These are phyloP conservation scores for Unio delphinus DNA, from an alignment of 2,888 invertebrate species.

Conservation along the genomic window DNA sequence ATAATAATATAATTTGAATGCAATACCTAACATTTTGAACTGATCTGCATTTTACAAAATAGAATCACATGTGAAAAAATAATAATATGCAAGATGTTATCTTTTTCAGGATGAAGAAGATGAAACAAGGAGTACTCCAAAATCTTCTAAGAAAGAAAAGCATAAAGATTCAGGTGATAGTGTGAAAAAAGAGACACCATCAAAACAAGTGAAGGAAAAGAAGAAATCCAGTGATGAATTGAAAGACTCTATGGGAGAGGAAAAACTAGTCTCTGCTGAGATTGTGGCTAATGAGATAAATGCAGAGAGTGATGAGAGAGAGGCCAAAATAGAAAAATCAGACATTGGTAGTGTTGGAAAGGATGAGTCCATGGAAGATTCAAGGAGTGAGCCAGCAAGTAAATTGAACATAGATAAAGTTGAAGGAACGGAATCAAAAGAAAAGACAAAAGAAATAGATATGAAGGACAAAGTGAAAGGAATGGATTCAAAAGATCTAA, in stretches of 20 bases:
- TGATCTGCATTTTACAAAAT: no score
- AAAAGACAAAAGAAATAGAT: conserved; percentile 5
- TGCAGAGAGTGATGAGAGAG: conserved; percentile 18
- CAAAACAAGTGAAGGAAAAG: conserved; percentile 42
- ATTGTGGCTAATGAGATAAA: conserved; percentile 4
- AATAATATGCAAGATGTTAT: no score
- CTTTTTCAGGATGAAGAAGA: neutral
- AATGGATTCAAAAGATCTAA: neutral
- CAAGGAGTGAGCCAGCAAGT: neutral
- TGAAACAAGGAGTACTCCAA: conserved; percentile 6
- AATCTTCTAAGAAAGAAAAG: conserved; percentile 9
- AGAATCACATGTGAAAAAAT: no score
- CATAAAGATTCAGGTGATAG: conserved; percentile 12
- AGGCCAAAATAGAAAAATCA: conserved; percentile 7
- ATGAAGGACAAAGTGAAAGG: neutral
- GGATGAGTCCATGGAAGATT: conserved; percentile 7
- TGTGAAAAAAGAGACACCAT: conserved; percentile 20
- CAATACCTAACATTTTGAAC: no score
- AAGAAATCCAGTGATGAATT: conserved; percentile 6
- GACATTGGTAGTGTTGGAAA: conserved; percentile 6
- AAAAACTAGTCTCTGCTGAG: conserved; percentile 6
- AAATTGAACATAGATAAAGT: neutral
- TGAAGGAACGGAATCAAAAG: conserved; percentile 3
- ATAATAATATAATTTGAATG: neutral
- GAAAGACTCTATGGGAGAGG: neutral